Evolutionary conservation across 1,140 invertebrate species (phyloP), one percentile per base, ranked within the genome.

Genomic region (Drosophila ironensis): DNA sequence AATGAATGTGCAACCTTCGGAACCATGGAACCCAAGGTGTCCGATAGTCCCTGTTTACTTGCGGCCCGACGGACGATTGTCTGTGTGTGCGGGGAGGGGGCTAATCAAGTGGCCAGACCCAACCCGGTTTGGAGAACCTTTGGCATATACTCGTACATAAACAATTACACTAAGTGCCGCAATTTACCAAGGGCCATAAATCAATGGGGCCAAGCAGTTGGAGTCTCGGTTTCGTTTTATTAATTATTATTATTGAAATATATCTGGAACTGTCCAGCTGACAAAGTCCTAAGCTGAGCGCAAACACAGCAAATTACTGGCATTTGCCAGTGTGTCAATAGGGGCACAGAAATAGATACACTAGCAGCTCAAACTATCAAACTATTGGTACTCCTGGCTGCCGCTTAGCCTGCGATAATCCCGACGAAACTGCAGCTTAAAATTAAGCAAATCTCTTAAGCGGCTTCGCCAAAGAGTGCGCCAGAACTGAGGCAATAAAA

Each of bases 141-240:
- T 37, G 17, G 40, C 53, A 61, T 63, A 63, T 37, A 35, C n/a
- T n/a, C n/a, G 12, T 16, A 64, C 28, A 84, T 57, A 82, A 84
- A 64, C 80, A 77, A 84, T 82, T 86, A 84, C 54, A 59, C 71
- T 82, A 82, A 86, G 78, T 82, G 76, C 59, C 80, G 52, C 81
- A 86, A 61, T 66, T 57, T 51, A 52, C 67, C 44, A 57, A 42
- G 40, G 33, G 28, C 28, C 60, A 53, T 76, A 71, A 59, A 51
- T 77, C 72, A 66, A 25, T 69, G 50, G 33, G 20, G 7, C 19
- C 25, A 38, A 63, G 19, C 25, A 63, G 61, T 45, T 22, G 38
- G 24, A 27, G 46, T 35, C 54, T 63, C 33, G 28, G 38, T 52
- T 57, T 72, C 59, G 42, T 66, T 84, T 77, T 77, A 69, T 70